Evolutionary conservation across 2,888 invertebrate species (phyloP).

Genomic region (Clistopyga incitator): DNA sequence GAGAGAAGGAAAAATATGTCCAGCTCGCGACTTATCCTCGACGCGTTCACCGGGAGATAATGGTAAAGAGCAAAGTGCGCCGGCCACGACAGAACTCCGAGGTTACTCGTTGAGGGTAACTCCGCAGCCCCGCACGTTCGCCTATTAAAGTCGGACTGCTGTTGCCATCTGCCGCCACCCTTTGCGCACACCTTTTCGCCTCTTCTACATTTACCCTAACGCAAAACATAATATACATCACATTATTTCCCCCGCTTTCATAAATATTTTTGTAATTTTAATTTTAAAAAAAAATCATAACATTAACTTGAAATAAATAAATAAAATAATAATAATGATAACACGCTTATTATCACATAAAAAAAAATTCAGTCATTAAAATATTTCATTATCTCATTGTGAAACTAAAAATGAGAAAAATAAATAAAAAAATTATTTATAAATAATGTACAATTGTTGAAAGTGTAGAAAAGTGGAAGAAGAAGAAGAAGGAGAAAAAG

Average conservation of each 20-base stretch:
- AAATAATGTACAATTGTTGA: too few relatives aligned
- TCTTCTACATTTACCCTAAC: not conserved
- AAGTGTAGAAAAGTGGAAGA: too few relatives aligned
- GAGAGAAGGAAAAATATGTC: conserved; percentile 23
- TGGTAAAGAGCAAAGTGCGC: conserved; percentile 49
- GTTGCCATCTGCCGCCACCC: conserved; percentile 61
- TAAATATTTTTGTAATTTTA: too few relatives aligned
- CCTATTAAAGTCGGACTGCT: conserved; percentile 33
- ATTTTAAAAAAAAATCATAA: too few relatives aligned
- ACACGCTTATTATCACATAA: too few relatives aligned
- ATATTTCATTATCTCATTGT: too few relatives aligned
- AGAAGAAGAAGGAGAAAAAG: too few relatives aligned
- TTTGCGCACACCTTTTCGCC: conserved; percentile 27
- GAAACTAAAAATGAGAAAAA: too few relatives aligned
- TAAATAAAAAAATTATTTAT: too few relatives aligned
- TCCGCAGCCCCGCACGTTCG: conserved; percentile 6
- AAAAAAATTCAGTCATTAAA: too few relatives aligned
- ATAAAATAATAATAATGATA: too few relatives aligned
- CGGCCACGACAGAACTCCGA: conserved; percentile 33
- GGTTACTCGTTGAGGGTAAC: conserved; percentile 65
- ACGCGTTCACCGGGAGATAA: conserved; percentile 35
- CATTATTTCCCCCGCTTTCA: not conserved
- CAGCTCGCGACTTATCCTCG: conserved; percentile 45
- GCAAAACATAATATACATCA: not conserved
- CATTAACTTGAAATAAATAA: too few relatives aligned